A percentile compares a stretch with the other conserved stretches of the same genome.
Evolutionary conservation across 2,888 invertebrate genomes (phyloP).

Genomic region (Trichacis sp.): DNA sequence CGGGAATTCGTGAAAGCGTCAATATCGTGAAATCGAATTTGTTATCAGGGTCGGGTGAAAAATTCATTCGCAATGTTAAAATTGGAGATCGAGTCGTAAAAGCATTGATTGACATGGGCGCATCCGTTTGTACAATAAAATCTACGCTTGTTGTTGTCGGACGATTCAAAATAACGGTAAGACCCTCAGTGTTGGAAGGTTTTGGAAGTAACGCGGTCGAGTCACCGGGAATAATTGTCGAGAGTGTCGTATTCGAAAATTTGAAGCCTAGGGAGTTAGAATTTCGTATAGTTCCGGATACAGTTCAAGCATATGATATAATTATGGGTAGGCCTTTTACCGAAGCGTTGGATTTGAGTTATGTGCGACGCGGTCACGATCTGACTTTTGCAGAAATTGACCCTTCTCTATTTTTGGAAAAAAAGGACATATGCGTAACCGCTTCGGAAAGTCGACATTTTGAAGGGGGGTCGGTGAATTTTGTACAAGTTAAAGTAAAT

Average conservation of each 20-base stretch:
- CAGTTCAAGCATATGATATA: constrained; percentile 12
- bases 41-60: not conserved
- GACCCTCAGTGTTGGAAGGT: not conserved
- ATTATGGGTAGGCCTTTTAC: constrained; percentile 28
- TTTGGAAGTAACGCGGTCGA: constrained; percentile 15
- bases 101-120: constrained; percentile 27
- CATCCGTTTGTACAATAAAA: constrained; percentile 23
- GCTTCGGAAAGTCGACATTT: too few relatives aligned
- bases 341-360: not conserved
- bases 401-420: too few relatives aligned
- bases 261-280: constrained; percentile 9
- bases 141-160: constrained; percentile 10
- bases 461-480: too few relatives aligned
- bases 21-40: not conserved
- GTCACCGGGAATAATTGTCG: constrained; percentile 15
- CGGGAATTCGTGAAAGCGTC: too few relatives aligned
- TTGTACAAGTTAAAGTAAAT: too few relatives aligned
- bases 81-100: too few relatives aligned
- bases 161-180: not conserved
- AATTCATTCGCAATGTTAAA: too few relatives aligned
- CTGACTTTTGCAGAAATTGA: constrained; percentile 10
- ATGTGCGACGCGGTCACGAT: not conserved
- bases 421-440: too few relatives aligned
- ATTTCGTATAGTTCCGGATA: constrained; percentile 19
- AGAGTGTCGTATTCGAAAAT: constrained; percentile 13